Conservation (phyloP, 2,888 invertebrate genomes). For the Platypus cylindrus region DNA sequence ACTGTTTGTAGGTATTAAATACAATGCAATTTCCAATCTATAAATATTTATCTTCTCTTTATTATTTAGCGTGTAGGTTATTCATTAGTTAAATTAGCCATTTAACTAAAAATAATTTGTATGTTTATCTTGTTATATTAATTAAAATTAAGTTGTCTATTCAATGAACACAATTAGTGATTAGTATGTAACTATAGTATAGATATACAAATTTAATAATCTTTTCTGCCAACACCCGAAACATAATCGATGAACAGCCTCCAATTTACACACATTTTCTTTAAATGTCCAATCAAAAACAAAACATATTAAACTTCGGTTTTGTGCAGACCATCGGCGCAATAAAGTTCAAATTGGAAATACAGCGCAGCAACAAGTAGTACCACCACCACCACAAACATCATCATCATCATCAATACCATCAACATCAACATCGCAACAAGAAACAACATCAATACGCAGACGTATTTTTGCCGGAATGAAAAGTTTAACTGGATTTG, state of each 20-base stretch:
- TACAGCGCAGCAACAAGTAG: conserved; percentile 4
- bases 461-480: conserved; percentile 69
- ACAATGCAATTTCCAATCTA: too few relatives aligned
- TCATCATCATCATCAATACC: conserved; percentile 6
- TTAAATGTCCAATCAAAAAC: too few relatives aligned
- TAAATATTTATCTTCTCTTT: too few relatives aligned
- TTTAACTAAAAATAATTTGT: too few relatives aligned
- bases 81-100: too few relatives aligned
- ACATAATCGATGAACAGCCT: too few relatives aligned
- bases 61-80: too few relatives aligned
- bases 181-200: not conserved
- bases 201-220: not conserved
- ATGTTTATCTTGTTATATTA: too few relatives aligned
- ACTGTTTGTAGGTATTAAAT: too few relatives aligned
- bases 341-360: conserved; percentile 7
- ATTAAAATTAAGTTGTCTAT: too few relatives aligned
- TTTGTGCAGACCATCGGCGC: conserved; percentile 15
- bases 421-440: conserved; percentile 13
- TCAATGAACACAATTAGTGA: too few relatives aligned
- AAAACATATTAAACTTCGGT: conserved; percentile 15
- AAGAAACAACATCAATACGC: conserved; percentile 50
- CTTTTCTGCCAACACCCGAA: not conserved
- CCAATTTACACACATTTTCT: too few relatives aligned
- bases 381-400: conserved; percentile 6
- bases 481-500: conserved; percentile 66